A percentile compares a stretch with the other conserved stretches of the same genome.
Conservation (phyloP, 2,888 invertebrate species). For the Drosophila hamatofila region DNA sequence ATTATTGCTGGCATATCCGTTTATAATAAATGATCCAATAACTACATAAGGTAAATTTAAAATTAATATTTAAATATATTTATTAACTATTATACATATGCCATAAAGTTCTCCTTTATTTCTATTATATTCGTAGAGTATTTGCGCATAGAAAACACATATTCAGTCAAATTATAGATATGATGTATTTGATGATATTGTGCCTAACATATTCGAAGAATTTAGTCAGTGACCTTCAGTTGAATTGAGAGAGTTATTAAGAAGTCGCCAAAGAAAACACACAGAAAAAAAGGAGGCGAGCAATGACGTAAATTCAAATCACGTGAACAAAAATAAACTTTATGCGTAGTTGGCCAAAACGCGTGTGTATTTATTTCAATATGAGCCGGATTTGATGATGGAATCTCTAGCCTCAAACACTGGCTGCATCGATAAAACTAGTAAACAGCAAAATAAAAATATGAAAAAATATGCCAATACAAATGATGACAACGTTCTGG, state of each 20-base stretch:
- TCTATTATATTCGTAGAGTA: background rate
- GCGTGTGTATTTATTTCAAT: slow-evolving; percentile 16
- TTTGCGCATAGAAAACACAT: background rate
- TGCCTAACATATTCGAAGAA: background rate
- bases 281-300: background rate
- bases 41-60: too few species aligned
- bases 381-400: slow-evolving; percentile 13
- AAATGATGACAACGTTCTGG: slow-evolving; percentile 25
- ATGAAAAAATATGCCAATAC: slow-evolving; percentile 30
- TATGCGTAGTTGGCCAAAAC: slow-evolving; percentile 4
- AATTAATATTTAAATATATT: too few species aligned
- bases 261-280: background rate
- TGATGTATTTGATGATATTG: slow-evolving; percentile 4
- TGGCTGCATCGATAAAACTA: slow-evolving; percentile 5
- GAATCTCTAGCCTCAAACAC: slow-evolving; percentile 10
- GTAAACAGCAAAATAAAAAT: slow-evolving; percentile 24
- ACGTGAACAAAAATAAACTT: slow-evolving; percentile 23
- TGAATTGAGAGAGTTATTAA: background rate
- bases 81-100: background rate
- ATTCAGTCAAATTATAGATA: background rate
- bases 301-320: slow-evolving; percentile 13
- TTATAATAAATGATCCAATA: too few species aligned
- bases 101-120: background rate
- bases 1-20: too few species aligned
- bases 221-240: background rate